phyloP scores from a whole-genome alignment of 2,888 invertebrate species.

The Hedychridium roseum region DNA sequence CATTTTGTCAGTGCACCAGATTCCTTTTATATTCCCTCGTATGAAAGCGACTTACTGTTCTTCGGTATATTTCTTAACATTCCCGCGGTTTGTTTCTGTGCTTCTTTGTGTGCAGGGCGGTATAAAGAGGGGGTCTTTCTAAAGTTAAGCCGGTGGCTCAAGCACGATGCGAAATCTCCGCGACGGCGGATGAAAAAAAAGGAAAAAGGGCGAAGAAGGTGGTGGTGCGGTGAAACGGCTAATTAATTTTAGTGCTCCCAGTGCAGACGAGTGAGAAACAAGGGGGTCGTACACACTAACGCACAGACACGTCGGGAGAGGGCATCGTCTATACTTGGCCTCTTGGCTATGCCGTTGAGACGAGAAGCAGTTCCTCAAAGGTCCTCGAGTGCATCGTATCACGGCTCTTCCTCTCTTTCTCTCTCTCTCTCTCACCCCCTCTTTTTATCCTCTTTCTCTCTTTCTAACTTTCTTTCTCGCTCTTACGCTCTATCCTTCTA shows the following conservation, averaged over 20 bases:
- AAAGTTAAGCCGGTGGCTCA: no score
- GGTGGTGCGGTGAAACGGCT: constrained; percentile 31
- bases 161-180: constrained; percentile 19
- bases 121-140: no score
- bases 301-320: constrained; percentile 17
- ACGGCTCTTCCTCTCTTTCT: constrained; percentile 25
- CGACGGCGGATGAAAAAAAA: constrained; percentile 10
- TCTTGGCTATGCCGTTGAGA: constrained; percentile 45
- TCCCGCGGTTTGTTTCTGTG: background rate
- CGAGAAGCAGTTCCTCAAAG: constrained; percentile 55
- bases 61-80: no score
- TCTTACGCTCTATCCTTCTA: constrained; percentile 1
- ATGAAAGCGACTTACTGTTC: no score
- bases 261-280: constrained; percentile 4
- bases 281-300: background rate
- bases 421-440: constrained; percentile 17
- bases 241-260: constrained; percentile 37
- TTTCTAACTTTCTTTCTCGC: background rate
- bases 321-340: constrained; percentile 55
- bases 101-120: background rate
- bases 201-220: constrained; percentile 9
- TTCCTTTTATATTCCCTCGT: no score
- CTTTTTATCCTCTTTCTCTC: background rate
- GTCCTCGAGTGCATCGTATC: constrained; percentile 58
- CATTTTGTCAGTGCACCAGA: no score